Evolutionary conservation across 2,797 vertebrate genomes (phyloP), one percentile per base, ranked within the genome.

Genomic region (Crenuchus spilurus): DNA sequence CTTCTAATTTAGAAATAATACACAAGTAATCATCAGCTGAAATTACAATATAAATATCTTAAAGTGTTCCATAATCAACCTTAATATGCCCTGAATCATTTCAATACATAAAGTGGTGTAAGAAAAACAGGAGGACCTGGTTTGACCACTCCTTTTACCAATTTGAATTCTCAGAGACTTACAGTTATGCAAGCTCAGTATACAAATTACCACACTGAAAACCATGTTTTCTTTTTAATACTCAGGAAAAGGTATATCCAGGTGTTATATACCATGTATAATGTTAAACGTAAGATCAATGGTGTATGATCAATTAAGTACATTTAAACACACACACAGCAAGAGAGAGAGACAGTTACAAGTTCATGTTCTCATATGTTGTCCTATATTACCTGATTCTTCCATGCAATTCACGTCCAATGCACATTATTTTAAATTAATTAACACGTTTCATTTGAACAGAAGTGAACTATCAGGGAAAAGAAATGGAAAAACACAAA

Each of bases 401-500:
- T 0, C 20, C 22, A 2, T 51, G 11, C 48, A 51, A 24, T 24
- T 24, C 10, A 48, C 10, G 7, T 8, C 44, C n/a, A 24, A 51
- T 26, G 1, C 22, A 24, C 46, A 20, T 49, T 49, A 51, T 51
- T 24, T 49, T 24, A 51, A 4, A 24, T 51, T 3, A n/a, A n/a
- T n/a, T n/a, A n/a, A n/a, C n/a, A n/a, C n/a, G n/a, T n/a, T n/a
- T n/a, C n/a, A n/a, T n/a, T n/a, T n/a, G n/a, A n/a, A n/a, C n/a
- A n/a, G n/a, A n/a, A n/a, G n/a, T n/a, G n/a, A n/a, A 52, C 8
- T n/a, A 14, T 13, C 26, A 52, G 11, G 44, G 39, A 3, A 51
- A 52, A 58, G 28, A 52, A 14, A 30, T 33, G 28, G 20, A 24
- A 71, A 48, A 76, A 52, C 31, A 75, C 22, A 49, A 8, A 64